phyloP scores from a whole-genome alignment of 1,140 invertebrate species.

The Phymorhynchus buccinoides region DNA sequence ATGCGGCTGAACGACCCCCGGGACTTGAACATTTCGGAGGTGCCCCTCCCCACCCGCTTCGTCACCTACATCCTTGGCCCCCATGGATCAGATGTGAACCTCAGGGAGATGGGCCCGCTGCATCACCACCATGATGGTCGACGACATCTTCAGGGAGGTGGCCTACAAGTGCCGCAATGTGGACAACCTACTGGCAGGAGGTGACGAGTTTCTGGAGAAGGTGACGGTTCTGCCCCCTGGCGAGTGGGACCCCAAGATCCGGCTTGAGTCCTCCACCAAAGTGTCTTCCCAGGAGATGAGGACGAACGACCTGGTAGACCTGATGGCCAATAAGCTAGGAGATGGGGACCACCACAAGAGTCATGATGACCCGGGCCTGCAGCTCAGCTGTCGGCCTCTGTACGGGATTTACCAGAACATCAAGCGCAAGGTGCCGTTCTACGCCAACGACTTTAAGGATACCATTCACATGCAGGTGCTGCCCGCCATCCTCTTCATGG shows the following conservation, averaged over 20 bases:
- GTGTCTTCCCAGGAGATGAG: conserved; percentile 52
- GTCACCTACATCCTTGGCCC: conserved; percentile 95
- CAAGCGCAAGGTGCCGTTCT: conserved; percentile 92
- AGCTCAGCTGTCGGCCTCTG: conserved; percentile 88
- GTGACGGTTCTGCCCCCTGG: conserved; percentile 96
- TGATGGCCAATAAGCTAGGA: neutral
- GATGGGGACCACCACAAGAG: conserved; percentile 79
- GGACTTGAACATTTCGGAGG: conserved; percentile 88
- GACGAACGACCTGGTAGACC: conserved; percentile 19
- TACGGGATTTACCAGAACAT: conserved; percentile 92
- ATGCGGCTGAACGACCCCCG: conserved; percentile 90
- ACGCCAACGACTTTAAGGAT: conserved; percentile 81
- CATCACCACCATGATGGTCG: conserved; percentile 96
- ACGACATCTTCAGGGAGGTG: conserved; percentile 91
- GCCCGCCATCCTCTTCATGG: conserved; percentile 97
- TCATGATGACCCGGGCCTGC: conserved; percentile 72
- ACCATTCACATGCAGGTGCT: conserved; percentile 94
- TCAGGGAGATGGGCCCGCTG: conserved; percentile 90
- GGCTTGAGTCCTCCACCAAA: conserved; percentile 64
- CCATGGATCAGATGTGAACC: conserved; percentile 81
- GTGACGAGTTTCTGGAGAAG: conserved; percentile 95
- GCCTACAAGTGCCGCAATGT: conserved; percentile 90
- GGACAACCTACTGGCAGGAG: conserved; percentile 88
- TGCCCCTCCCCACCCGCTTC: conserved; percentile 87
- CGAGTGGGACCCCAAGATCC: conserved; percentile 78